Base-by-base conservation (phyloP, 64 coral and sea anemone genomes). In the Pachyseris speciosa region DNA sequence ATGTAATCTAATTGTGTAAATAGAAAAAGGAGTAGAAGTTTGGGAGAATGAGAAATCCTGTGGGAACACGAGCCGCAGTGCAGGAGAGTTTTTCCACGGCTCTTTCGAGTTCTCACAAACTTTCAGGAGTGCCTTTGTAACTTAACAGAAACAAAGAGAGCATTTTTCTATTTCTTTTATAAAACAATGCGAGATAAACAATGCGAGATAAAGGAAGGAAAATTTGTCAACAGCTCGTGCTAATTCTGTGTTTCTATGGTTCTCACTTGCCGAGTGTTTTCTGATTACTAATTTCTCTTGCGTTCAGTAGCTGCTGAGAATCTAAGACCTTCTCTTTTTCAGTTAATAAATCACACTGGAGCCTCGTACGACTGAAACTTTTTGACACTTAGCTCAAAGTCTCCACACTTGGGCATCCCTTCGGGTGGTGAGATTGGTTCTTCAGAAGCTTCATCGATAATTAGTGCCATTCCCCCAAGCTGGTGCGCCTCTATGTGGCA, bases 401-500 rank as follows among this genome's bases (percentile, higher is more conserved):
- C 29, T 79, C 75, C 75, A 59, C 75, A 79, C 75, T 79, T 58
- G 49, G 36, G 36, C 32, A 58, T 78, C 15, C 13, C 48, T 20
- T 78, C 9, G 75, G 75, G 75, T 78, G 30, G 25, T 22, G 0
- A 0, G 30, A 1, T 5, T 28, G 13, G 75, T 0, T 58, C 32
- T 20, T 15, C 30, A 20, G 17, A 33, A 79, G 50, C 10, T 50
- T 84, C 64, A 42, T 95, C 90, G 6, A 95, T 53, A 27, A 95
- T 90, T 33, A 95, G 1, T 32, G 69, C 48, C 93, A 95, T 95
- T 36, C 93, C 93, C 26, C 86, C 87, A 11, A 64, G 28, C 25
- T 78, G 69, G 34, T 95, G 93, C 19, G 83, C 43, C 7, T 75
- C 80, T 63, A 76, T 76, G 80, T 94, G 93, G 39, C 93, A 94